Percentiles rank a stretch among this genome's conserved stretches.
Conservation (phyloP, 1,140 invertebrate genomes). For the Steinernema feltiae region DNA sequence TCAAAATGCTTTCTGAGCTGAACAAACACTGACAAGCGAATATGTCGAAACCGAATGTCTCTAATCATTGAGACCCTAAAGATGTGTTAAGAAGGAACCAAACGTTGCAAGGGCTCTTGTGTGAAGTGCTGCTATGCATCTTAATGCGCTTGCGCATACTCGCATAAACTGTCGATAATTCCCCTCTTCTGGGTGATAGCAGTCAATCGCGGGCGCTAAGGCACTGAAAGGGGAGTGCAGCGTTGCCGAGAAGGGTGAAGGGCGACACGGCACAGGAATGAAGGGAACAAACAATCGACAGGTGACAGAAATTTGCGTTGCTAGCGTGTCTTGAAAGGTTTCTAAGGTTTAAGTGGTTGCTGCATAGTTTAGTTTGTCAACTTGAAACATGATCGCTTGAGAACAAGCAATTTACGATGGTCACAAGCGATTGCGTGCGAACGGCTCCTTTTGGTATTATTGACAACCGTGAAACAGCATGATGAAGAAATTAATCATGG, state of each 20-base stretch:
- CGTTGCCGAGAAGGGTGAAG: not conserved
- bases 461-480: no score
- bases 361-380: no score
- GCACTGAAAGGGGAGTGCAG: not conserved
- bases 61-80: not conserved
- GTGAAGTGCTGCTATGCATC: conserved; percentile 4
- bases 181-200: conserved; percentile 7
- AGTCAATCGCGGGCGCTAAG: not conserved
- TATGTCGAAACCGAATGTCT: not conserved
- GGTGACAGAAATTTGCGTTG: not conserved
- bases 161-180: not conserved
- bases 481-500: no score
- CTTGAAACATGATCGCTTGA: no score
- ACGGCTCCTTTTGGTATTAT: no score
- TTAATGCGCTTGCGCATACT: conserved; percentile 1
- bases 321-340: no score
- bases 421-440: no score
- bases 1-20: not conserved
- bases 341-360: no score
- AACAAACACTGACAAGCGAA: not conserved
- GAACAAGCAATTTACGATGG: no score
- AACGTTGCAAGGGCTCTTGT: conserved; percentile 3
- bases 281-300: conserved; percentile 4
- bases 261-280: not conserved
- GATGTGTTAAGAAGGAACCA: not conserved